phyloP scores from a whole-genome alignment of 1,140 invertebrate species.

The Chymomyza costata region DNA sequence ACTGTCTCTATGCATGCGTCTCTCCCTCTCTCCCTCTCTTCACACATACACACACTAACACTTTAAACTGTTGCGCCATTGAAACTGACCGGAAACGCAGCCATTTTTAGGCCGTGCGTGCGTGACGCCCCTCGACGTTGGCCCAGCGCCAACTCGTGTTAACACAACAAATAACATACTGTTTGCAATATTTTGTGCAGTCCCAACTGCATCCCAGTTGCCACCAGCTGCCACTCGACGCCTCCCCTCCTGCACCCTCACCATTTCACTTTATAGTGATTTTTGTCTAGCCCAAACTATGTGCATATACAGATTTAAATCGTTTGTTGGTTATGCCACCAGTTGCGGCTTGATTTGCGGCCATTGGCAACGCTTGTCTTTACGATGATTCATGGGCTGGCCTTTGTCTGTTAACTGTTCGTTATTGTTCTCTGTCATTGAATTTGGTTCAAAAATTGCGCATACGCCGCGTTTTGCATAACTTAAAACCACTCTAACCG shows the following conservation, averaged over 20 bases:
- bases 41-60: no score
- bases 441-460: no score
- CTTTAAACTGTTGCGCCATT: no score
- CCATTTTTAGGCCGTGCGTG: no score
- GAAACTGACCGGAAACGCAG: no score
- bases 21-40: background rate
- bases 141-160: slow-evolving; percentile 43
- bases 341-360: slow-evolving; percentile 42
- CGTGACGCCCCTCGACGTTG: no score
- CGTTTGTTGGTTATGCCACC: slow-evolving; percentile 25
- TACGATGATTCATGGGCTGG: slow-evolving; percentile 63
- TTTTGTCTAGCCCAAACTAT: slow-evolving; percentile 55
- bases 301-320: no score
- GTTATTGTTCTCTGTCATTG: no score
- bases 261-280: slow-evolving; percentile 42
- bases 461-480: slow-evolving; percentile 20
- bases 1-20: slow-evolving; percentile 1
- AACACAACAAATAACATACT: slow-evolving; percentile 67
- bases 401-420: slow-evolving; percentile 4
- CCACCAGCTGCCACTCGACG: no score
- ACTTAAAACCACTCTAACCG: no score
- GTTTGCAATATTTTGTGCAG: slow-evolving; percentile 7
- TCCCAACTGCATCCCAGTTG: no score
- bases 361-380: slow-evolving; percentile 46
- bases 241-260: no score